Evolutionary conservation across 2,888 invertebrate genomes (phyloP).

Genomic region (Meteorus colon): DNA sequence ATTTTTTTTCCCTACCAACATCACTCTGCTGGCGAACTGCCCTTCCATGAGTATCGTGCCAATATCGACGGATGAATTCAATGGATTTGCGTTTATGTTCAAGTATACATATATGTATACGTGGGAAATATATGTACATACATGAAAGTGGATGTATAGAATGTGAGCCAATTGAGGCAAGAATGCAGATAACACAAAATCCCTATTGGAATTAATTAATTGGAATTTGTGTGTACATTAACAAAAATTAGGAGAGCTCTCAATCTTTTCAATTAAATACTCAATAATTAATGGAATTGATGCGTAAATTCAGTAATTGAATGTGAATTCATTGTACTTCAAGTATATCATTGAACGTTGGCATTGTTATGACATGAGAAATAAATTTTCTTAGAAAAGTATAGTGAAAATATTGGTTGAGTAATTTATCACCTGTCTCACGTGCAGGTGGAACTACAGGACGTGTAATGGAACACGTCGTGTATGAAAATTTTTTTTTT

Average conservation of each 20-base stretch:
- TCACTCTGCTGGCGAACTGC: slow-evolving; percentile 23
- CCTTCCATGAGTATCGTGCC: slow-evolving; percentile 56
- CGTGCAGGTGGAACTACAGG: neutral
- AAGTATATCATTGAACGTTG: neutral
- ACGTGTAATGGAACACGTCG: neutral
- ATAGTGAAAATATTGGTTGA: neutral
- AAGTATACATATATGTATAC: neutral
- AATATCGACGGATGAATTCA: slow-evolving; percentile 54
- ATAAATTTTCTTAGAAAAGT: neutral
- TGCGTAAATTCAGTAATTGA: no score
- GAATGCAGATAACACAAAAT: neutral
- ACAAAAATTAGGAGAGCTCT: neutral
- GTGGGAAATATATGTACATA: neutral
- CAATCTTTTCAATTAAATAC: neutral
- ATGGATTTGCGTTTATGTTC: slow-evolving; percentile 32
- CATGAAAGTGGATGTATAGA: neutral
- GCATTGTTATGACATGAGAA: neutral
- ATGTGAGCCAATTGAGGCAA: neutral
- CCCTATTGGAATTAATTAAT: slow-evolving; percentile 7
- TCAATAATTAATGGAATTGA: neutral
- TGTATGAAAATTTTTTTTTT: slow-evolving; percentile 16
- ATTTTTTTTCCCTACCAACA: slow-evolving; percentile 1
- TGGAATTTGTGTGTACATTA: neutral
- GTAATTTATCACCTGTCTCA: slow-evolving; percentile 12
- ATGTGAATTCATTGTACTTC: neutral